Evolutionary conservation across 2,888 invertebrate species (phyloP).

Genomic region (Conchocele bisecta): DNA sequence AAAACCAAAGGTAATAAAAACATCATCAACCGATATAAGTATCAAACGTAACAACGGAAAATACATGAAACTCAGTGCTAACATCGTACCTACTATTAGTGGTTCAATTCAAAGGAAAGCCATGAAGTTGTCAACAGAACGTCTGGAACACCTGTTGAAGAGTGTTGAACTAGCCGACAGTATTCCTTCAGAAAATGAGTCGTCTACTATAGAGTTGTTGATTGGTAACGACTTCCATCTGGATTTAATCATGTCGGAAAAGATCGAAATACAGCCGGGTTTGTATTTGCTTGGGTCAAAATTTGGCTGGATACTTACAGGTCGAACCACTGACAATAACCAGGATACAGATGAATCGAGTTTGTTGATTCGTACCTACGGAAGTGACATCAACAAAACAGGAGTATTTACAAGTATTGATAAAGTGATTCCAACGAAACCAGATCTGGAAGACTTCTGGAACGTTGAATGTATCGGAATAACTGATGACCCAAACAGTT

Average conservation of each 20-base stretch:
- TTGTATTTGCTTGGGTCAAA: conserved; percentile 25
- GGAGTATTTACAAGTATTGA: conserved; percentile 12
- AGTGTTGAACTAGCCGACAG: conserved; percentile 15
- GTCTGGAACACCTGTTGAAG: conserved; percentile 6
- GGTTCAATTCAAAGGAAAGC: conserved; percentile 22
- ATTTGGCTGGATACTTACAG: conserved; percentile 33
- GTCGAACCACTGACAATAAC: conserved; percentile 14
- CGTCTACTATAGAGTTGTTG: neutral
- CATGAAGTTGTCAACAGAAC: neutral
- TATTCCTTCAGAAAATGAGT: conserved; percentile 19
- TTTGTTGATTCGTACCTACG: conserved; percentile 19
- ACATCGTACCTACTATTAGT: conserved; percentile 31
- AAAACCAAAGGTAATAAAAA: conserved; percentile 5
- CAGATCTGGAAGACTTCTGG: conserved; percentile 33
- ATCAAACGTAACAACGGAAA: conserved; percentile 15
- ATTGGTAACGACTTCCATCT: conserved; percentile 31
- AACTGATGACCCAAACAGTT: neutral
- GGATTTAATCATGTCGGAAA: conserved; percentile 15
- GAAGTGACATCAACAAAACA: neutral
- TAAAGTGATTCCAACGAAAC: neutral
- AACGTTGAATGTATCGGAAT: conserved; percentile 36
- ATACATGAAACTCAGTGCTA: conserved; percentile 11
- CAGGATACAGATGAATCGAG: neutral
- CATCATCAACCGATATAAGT: conserved; percentile 5
- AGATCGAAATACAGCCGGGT: conserved; percentile 21